Percentiles rank a stretch among this genome's conserved stretches.
These are phyloP conservation scores for Drosophila quadrilineata DNA, from an alignment of 1,140 invertebrate genomes.

Conservation along the genomic window DNA sequence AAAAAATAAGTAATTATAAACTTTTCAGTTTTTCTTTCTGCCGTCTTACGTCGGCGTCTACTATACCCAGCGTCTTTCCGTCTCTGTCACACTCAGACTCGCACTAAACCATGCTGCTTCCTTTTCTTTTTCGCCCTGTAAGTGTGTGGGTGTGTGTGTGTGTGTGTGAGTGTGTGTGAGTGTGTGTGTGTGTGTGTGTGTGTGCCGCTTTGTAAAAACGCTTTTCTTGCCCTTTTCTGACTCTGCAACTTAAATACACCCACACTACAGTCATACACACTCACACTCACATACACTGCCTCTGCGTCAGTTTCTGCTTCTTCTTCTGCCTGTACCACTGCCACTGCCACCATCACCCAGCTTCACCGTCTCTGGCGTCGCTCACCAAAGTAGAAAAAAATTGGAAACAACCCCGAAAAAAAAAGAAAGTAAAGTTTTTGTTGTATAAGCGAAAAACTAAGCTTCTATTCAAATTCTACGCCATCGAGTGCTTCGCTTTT, in stretches of 20 bases:
- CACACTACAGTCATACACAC: slow-evolving; percentile 22
- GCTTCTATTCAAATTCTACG: slow-evolving; percentile 80
- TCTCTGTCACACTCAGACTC: neutral
- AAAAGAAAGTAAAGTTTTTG: slow-evolving; percentile 72
- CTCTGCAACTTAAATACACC: slow-evolving; percentile 50
- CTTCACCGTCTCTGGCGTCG: slow-evolving; percentile 3
- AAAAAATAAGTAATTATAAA: slow-evolving; percentile 81
- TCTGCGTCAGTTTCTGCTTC: slow-evolving; percentile 41
- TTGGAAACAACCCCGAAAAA: slow-evolving; percentile 80
- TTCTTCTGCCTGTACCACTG: too few relatives aligned
- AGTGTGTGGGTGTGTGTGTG: slow-evolving; percentile 19
- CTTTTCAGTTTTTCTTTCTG: slow-evolving; percentile 79
- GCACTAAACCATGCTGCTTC: neutral
- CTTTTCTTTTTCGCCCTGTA: neutral
- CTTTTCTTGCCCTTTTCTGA: slow-evolving; percentile 67
- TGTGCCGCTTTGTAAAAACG: slow-evolving; percentile 68
- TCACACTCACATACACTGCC: slow-evolving; percentile 32
- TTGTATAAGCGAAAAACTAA: slow-evolving; percentile 81
- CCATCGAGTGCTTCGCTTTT: slow-evolving; percentile 79
- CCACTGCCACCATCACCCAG: neutral
- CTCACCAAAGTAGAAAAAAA: slow-evolving; percentile 62
- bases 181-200: slow-evolving; percentile 29
- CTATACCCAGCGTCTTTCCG: slow-evolving; percentile 16
- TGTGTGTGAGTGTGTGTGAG: slow-evolving; percentile 20
- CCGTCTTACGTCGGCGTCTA: slow-evolving; percentile 64